Base-by-base conservation (phyloP, 2,113 vertebrate species). In the Sebastes fasciatus region DNA sequence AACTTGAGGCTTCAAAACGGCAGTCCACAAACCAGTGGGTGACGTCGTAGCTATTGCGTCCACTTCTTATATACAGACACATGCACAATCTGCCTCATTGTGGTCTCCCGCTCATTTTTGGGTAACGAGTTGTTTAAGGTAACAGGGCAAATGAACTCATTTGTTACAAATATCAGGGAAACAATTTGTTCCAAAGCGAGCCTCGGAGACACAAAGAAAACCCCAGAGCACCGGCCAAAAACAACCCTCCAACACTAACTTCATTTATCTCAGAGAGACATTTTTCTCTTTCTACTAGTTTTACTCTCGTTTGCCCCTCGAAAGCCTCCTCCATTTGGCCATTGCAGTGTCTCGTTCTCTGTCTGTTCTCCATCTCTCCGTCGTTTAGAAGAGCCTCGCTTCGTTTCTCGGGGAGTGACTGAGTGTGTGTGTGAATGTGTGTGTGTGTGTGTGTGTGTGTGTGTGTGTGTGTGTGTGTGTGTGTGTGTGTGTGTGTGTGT, bases 111-210 rank as follows among this genome's bases (percentile, higher is more conserved):
- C 26, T 34, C 26, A 34, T 34, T 77, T 2, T 63, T 52, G 74
- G 69, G 46, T 74, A 54, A 49, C 85, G 77, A 81, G 72, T 79
- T 73, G 74, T 79, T 87, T 51, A 70, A 83, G 65, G 55, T 81
- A 89, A 87, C 55, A 57, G 42, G 23, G 62, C 52, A 76, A 72
- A 80, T 68, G 23, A 79, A 77, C 42, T 72, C 67, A 82, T 80
- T 77, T 71, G 42, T 82, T 80, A 42, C 26, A 74, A 76, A 74
- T 62, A 83, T 85, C 42, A 57, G 69, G 55, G 4, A 58, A 82
- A 77, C 12, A 3, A 17, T 80, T 77, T 85, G 46, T 69, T 89
- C 72, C 82, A 80, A 86, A 91, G 74, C 42, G 64, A 68, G 74
- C 57, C 64, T 66, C 42, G 0, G 64, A 67, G 72, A 63, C 46